Evolutionary conservation across 2,888 invertebrate species (phyloP), one percentile per base, ranked within the genome.

Genomic region (Falcaria lacertinaria): DNA sequence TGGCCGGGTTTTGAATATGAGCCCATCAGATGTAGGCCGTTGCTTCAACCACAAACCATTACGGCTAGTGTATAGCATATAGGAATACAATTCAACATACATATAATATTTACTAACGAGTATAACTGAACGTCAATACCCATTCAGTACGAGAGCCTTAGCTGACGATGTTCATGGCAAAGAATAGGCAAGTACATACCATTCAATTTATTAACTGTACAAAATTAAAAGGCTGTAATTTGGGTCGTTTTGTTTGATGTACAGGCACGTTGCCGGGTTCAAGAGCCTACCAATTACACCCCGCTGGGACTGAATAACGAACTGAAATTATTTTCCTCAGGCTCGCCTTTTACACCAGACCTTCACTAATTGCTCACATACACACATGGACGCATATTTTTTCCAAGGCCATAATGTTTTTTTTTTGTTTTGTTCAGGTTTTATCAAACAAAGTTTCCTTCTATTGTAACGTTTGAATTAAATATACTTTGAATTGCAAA

Each of bases 151-250:
- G n/a, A n/a, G n/a, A n/a, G n/a, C n/a, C n/a, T n/a, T 34, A 47
- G 56, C 48, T 51, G 52, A 50, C 47, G 42, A 43, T 47, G 28
- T 44, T 42, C 32, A 14, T 28, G 43, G 57, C 53, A 57, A 64
- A 64, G 61, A 61, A 60, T n/a, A n/a, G n/a, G n/a, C n/a, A n/a
- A n/a, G n/a, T n/a, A n/a, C n/a, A n/a, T 60, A 55, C 52, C 58
- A 57, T 71, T 63, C 54, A 62, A 65, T 64, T 64, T 64, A 67
- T 64, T 67, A 69, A 74, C 72, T 67, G 67, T 61, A 52, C 58
- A 57, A 69, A 77, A 74, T 74, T 66, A 77, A 75, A 74, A 69
- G 66, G 60, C 50, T 55, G 63, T 69, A 74, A 72, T 73, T 74
- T 56, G 56, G 59, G 44, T 50, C 54, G 56, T 54, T 64, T 59